phyloP scores from a whole-genome alignment of 1,140 invertebrate genomes.

The Pseudobourletiella spinata region DNA sequence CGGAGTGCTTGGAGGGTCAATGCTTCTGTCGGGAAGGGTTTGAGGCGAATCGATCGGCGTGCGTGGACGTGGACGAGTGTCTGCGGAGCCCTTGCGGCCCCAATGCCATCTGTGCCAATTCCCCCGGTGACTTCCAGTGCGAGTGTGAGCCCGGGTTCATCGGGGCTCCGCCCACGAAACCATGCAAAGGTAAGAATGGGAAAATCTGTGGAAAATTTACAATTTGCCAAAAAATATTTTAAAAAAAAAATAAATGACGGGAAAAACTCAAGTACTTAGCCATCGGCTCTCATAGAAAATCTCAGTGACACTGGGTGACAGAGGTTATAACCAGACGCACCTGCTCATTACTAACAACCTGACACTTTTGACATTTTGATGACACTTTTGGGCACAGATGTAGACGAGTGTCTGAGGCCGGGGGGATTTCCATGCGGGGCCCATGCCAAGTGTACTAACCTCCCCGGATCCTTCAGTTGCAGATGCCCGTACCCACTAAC shows the following conservation, averaged over 20 bases:
- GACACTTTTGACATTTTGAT: no score
- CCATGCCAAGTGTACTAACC: slow-evolving; percentile 49
- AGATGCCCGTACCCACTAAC: slow-evolving; percentile 41
- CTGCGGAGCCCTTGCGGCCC: slow-evolving; percentile 64
- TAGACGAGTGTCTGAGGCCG: slow-evolving; percentile 51
- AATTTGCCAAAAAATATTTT: no score
- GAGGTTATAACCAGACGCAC: no score
- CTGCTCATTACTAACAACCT: no score
- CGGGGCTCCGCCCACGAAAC: slow-evolving; percentile 64
- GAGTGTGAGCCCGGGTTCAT: slow-evolving; percentile 77
- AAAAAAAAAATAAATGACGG: no score
- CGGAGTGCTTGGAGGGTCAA: slow-evolving; percentile 74
- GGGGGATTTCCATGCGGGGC: slow-evolving; percentile 42
- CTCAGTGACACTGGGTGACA: no score
- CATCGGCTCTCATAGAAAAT: no score
- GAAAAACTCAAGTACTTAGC: no score
- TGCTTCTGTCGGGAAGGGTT: slow-evolving; percentile 88
- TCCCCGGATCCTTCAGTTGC: slow-evolving; percentile 42
- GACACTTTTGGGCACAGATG: no score
- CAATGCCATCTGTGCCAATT: slow-evolving; percentile 71
- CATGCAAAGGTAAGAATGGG: slow-evolving; percentile 60
- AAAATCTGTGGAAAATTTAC: no score
- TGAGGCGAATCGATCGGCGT: slow-evolving; percentile 63
- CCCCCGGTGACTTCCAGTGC: slow-evolving; percentile 72
- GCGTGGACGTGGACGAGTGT: slow-evolving; percentile 77